phyloP scores from a whole-genome alignment of 2,797 vertebrate genomes.

The Rallus crepitans region DNA sequence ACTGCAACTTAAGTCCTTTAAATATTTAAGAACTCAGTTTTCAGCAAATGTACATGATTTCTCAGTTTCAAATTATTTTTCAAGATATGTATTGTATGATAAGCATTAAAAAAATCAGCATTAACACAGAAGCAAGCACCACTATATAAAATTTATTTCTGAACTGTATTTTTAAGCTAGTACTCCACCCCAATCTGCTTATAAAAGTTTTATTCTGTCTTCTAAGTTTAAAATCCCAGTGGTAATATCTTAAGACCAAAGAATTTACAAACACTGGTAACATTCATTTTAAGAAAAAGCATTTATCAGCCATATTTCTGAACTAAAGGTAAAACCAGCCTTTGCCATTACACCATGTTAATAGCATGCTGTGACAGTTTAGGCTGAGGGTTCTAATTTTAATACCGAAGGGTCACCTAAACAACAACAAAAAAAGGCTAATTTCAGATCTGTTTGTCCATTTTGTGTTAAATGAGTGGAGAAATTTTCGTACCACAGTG shows the following conservation, averaged over 20 bases:
- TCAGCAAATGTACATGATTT: not conserved
- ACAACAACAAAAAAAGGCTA: no score
- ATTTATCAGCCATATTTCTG: not conserved
- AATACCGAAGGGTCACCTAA: not conserved
- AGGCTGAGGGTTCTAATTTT: not conserved
- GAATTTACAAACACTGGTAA: not conserved
- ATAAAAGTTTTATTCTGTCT: not conserved
- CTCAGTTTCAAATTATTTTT: not conserved
- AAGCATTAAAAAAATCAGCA: no score
- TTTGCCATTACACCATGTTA: not conserved
- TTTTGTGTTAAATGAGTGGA: constrained; percentile 10
- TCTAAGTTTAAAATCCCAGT: not conserved
- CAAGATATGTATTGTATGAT: not conserved
- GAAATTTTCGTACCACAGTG: not conserved
- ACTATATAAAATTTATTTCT: not conserved
- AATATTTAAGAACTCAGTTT: not conserved
- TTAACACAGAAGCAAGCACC: not conserved
- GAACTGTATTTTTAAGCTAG: not conserved
- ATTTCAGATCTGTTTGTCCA: not conserved
- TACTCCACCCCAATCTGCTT: not conserved
- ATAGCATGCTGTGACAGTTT: not conserved
- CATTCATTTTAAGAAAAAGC: no score
- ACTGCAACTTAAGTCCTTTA: not conserved
- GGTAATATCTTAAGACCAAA: not conserved
- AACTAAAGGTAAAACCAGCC: not conserved